phyloP scores from a whole-genome alignment of 2,797 vertebrate genomes.

The Agapornis canus region DNA sequence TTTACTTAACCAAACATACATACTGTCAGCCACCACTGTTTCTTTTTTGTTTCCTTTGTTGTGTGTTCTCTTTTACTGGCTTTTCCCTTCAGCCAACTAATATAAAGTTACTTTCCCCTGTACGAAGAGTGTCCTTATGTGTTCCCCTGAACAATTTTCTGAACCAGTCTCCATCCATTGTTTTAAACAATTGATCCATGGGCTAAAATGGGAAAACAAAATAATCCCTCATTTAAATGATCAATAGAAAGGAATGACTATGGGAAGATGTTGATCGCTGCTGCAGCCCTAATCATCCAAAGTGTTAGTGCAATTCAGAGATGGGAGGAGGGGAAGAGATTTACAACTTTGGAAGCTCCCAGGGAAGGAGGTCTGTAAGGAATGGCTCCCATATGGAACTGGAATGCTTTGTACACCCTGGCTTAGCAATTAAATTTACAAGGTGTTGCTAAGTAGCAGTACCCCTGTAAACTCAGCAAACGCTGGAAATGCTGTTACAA shows the following conservation, averaged over 20 bases:
- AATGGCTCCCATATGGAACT: constrained; percentile 66
- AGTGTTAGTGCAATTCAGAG: constrained; percentile 54
- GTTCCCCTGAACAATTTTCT: constrained; percentile 4
- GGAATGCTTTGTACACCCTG: constrained; percentile 60
- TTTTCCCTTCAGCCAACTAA: not conserved
- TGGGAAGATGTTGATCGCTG: constrained; percentile 12
- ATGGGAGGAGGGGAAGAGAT: constrained; percentile 31
- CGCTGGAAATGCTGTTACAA: constrained; percentile 44
- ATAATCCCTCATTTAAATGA: constrained; percentile 73
- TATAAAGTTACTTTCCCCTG: not conserved
- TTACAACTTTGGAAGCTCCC: constrained; percentile 44
- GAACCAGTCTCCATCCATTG: not conserved
- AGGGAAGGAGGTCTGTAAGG: constrained; percentile 45
- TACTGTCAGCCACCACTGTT: not conserved
- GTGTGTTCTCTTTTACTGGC: not conserved
- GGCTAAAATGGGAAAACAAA: constrained; percentile 58
- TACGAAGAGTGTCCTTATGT: not conserved
- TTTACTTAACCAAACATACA: not conserved
- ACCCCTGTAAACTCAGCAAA: constrained; percentile 61
- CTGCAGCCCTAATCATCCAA: constrained; percentile 30
- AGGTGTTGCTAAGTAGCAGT: constrained; percentile 61
- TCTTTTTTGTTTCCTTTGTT: not conserved
- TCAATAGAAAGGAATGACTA: constrained; percentile 60
- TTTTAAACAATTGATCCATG: constrained; percentile 63
- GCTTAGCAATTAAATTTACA: constrained; percentile 60